phyloP scores from a whole-genome alignment of 2,797 vertebrate genomes.

The Ibycter americanus region DNA sequence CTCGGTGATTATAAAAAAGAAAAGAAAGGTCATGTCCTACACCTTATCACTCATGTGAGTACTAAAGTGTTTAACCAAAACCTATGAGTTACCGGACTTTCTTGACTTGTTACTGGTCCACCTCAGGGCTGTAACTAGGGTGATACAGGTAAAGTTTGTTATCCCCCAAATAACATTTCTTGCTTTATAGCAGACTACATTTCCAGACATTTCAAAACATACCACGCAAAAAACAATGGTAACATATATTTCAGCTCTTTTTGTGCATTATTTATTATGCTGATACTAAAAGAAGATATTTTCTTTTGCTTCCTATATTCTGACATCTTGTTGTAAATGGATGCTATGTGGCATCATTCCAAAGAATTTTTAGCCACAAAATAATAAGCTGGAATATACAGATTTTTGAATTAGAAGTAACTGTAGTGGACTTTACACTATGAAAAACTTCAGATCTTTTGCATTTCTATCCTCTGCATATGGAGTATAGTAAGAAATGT shows the following conservation, averaged over 20 bases:
- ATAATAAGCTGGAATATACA: background rate
- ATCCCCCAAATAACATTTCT: background rate
- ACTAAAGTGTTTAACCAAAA: background rate
- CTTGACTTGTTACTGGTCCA: background rate
- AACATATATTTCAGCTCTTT: background rate
- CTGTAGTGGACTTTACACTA: background rate
- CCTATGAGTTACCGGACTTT: background rate
- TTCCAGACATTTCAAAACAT: background rate
- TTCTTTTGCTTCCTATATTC: background rate
- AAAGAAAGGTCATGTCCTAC: background rate
- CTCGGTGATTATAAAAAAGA: background rate
- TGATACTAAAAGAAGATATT: background rate
- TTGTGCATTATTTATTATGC: background rate
- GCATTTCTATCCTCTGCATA: background rate
- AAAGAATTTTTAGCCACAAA: background rate
- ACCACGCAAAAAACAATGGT: background rate
- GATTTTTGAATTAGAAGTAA: background rate
- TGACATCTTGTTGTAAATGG: background rate
- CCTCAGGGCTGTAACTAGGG: background rate
- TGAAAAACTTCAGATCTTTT: background rate
- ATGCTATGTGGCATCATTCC: background rate
- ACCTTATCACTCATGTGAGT: fast-evolving
- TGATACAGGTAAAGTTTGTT: background rate
- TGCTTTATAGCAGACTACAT: background rate
- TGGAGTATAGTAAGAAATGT: background rate